Evolutionary conservation across 2,113 vertebrate species (phyloP).

Genomic region (Neofelis nebulosa): DNA sequence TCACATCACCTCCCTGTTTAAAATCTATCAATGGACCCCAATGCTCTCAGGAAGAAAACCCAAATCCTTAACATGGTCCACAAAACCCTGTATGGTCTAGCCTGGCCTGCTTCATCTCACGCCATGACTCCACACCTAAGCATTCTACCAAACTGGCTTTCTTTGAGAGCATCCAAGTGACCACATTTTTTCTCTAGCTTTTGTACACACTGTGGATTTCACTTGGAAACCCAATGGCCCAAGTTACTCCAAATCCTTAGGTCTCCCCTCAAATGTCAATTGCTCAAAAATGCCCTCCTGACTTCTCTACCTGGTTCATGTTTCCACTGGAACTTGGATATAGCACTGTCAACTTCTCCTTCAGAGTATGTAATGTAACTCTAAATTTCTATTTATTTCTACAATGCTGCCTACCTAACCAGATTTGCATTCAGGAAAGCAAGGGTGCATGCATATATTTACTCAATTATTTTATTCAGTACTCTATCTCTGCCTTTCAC

Average conservation of each 20-base stretch:
- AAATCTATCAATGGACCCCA: neutral
- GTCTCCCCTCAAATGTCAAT: neutral
- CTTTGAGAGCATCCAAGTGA: neutral
- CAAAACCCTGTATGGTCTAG: neutral
- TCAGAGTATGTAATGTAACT: neutral
- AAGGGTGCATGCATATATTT: neutral
- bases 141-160: neutral
- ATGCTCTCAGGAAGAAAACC: neutral
- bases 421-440: neutral
- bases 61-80: neutral
- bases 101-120: neutral
- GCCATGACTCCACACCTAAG: neutral
- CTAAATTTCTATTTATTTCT: neutral
- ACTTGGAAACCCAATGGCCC: neutral
- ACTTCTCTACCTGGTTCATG: neutral
- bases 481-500: neutral
- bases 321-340: accelerated
- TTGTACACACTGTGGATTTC: neutral
- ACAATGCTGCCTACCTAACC: neutral
- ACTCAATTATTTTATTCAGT: neutral
- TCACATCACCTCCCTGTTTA: neutral
- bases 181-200: neutral
- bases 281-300: neutral
- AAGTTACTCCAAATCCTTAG: neutral
- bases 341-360: neutral